Conservation (phyloP, 35 echinoderm and acorn worm species). For the Apostichopus japonicus region DNA sequence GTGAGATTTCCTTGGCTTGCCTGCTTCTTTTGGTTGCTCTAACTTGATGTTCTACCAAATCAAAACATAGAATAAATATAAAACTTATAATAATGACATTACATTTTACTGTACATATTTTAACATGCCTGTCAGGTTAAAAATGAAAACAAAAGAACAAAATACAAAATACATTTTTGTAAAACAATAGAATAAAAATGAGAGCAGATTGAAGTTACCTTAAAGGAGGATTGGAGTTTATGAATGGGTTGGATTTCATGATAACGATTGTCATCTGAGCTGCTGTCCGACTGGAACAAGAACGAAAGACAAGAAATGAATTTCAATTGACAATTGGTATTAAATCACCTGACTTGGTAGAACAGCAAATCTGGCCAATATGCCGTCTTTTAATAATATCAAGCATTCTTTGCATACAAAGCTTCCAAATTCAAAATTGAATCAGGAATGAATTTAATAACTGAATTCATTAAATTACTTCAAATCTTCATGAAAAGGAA, state of each 20-base stretch:
- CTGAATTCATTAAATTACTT: neutral
- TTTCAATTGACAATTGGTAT: neutral
- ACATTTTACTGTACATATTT: neutral
- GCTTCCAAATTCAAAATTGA: no score
- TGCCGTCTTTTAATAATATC: neutral
- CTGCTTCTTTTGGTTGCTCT: neutral
- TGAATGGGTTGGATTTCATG: neutral
- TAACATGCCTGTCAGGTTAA: neutral
- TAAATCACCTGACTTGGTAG: neutral
- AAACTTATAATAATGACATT: neutral
- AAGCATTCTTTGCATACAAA: neutral
- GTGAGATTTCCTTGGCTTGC: neutral
- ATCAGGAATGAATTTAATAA: neutral
- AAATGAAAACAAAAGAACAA: neutral
- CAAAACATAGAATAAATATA: neutral
- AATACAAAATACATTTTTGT: neutral
- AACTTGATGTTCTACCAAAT: neutral
- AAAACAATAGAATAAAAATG: neutral
- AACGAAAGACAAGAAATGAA: neutral
- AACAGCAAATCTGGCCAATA: neutral
- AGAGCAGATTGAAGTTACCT: neutral
- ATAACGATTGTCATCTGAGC: neutral
- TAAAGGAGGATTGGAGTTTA: neutral
- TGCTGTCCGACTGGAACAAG: neutral
- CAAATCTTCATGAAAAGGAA: neutral